phyloP scores from a whole-genome alignment of 2,113 vertebrate genomes.

The Platysteira castanea region DNA sequence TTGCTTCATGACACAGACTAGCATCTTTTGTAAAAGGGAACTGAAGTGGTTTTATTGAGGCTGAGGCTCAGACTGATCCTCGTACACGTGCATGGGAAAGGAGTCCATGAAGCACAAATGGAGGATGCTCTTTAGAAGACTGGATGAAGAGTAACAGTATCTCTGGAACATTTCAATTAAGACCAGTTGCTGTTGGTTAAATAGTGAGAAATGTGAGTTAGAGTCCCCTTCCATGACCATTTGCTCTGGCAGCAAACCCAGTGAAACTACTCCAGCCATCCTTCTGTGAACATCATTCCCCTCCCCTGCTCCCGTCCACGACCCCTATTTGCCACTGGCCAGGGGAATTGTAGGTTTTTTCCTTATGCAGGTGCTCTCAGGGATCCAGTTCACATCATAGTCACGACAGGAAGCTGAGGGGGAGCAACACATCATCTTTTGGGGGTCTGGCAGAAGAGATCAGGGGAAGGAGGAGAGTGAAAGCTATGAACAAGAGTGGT shows the following conservation, averaged over 20 bases:
- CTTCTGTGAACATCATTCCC: background rate
- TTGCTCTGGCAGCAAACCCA: background rate
- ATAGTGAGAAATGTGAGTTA: background rate
- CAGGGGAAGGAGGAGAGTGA: background rate
- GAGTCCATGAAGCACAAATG: fast-evolving
- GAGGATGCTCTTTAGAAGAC: background rate
- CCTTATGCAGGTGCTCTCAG: background rate
- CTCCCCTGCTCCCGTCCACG: background rate
- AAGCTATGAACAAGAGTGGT: background rate
- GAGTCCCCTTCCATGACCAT: background rate
- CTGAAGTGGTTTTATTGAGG: background rate
- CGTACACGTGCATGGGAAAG: fast-evolving
- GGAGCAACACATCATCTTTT: background rate
- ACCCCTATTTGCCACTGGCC: background rate
- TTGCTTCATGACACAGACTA: background rate
- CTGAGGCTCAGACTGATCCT: background rate
- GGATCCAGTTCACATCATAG: background rate
- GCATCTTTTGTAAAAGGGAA: background rate
- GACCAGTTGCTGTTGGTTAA: background rate
- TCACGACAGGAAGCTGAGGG: background rate
- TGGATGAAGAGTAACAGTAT: background rate
- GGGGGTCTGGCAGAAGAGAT: background rate
- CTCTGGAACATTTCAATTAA: background rate
- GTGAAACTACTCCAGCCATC: background rate
- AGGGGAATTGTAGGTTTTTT: background rate